Percentiles rank a stretch among this genome's conserved stretches.
phyloP scores from a whole-genome alignment of 2,888 invertebrate genomes.

The Nomada lathburiana region DNA sequence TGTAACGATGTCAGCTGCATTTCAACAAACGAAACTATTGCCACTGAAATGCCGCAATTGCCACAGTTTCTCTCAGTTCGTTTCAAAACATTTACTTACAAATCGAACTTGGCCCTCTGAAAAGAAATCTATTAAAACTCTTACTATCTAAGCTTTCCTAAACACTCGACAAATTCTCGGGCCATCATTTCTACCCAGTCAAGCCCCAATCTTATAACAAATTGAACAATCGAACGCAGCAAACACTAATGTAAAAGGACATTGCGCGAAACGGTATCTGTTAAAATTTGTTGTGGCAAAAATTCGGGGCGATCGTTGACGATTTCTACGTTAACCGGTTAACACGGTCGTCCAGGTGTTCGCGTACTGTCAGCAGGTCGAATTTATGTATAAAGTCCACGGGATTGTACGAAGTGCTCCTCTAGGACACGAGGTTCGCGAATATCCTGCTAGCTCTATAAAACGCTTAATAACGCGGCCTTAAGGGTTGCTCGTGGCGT shows the following conservation, averaged over 20 bases:
- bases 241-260: background rate
- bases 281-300: constrained; percentile 32
- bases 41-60: background rate
- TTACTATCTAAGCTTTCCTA: too few species aligned
- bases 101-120: too few species aligned
- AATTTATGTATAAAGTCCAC: constrained; percentile 57
- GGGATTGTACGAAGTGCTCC: constrained; percentile 36
- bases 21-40: background rate
- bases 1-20: background rate
- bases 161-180: too few species aligned
- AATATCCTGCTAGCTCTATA: constrained; percentile 62
- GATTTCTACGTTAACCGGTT: constrained; percentile 29
- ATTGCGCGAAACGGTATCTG: constrained; percentile 2
- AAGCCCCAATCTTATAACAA: background rate
- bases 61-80: background rate
- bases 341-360: constrained; percentile 51
- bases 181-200: background rate
- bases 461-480: constrained; percentile 75
- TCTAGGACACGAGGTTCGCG: constrained; percentile 56
- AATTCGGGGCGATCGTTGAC: constrained; percentile 41
- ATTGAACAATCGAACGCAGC: background rate
- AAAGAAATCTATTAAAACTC: too few species aligned
- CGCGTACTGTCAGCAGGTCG: constrained; percentile 43
- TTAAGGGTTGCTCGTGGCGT: constrained; percentile 65
- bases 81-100: background rate